Evolutionary conservation across 1,140 invertebrate species (phyloP).

Genomic region (Drosophila micromelanica): DNA sequence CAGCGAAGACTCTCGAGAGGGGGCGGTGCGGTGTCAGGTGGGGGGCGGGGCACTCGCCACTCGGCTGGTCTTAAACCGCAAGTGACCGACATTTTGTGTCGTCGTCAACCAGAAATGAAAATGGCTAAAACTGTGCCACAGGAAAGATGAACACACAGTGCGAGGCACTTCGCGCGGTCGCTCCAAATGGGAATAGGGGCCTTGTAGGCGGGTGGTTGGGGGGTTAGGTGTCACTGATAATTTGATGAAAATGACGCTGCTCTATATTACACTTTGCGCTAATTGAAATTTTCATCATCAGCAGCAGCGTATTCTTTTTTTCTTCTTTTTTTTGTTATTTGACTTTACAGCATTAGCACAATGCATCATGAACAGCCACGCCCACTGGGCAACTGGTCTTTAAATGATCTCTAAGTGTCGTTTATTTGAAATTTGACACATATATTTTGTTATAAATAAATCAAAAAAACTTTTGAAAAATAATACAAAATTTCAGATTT

Average conservation of each 20-base stretch:
- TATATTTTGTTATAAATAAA: no score
- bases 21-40: no score
- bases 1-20: no score
- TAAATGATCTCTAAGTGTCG: background rate
- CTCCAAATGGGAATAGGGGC: no score
- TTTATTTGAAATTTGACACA: no score
- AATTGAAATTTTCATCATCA: constrained; percentile 77
- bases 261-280: constrained; percentile 75
- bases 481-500: no score
- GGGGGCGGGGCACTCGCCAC: background rate
- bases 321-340: background rate
- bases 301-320: background rate
- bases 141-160: constrained; percentile 68
- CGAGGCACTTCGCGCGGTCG: background rate
- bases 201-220: background rate
- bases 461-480: no score
- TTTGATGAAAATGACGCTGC: constrained; percentile 80
- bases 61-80: constrained; percentile 65
- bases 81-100: constrained; percentile 75
- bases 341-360: constrained; percentile 9
- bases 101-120: constrained; percentile 72
- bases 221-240: constrained; percentile 66
- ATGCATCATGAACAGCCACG: constrained; percentile 17
- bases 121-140: constrained; percentile 73
- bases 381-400: background rate